Base-by-base conservation (phyloP, 2,113 vertebrate genomes). In the Phylloscopus trochiloides region DNA sequence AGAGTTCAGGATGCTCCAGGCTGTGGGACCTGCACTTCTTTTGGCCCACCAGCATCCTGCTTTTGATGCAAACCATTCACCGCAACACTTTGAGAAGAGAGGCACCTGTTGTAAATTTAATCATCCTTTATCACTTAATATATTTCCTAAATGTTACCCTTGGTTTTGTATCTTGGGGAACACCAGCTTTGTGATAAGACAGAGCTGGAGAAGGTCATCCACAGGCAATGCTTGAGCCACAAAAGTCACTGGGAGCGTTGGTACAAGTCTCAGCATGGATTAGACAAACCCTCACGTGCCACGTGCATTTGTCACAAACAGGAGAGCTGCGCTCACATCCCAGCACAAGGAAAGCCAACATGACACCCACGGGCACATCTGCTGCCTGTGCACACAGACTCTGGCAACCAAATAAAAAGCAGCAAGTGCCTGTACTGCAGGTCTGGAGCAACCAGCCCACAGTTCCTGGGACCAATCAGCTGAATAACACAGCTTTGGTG, bases 401-500 rank as follows among this genome's bases (percentile, higher is more conserved):
- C 8, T 28, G 22, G 47, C 72, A 87, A 32, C 18, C 36, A 48
- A 71, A 42, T 2, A 14, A 38, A 75, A 26, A 77, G 57, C 32
- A 90, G 43, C 2, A 0, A 52, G 66, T 17, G 58, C 38, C 59
- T 42, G 52, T 34, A 4, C 34, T 74, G 66, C 62, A 62, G 47
- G 45, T 10, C 6, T 5, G 25, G 25, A 80, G 20, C 34, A 72
- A 62, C 19, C 48, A n/a, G 57, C 34, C 61, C 32, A 54, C 0
- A 1, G 62, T 18, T 45, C 11, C 16, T 31, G 67, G 55, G 59
- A 52, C 25, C 17, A 3, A 14, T 2, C 51, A 50, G 24, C 72
- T 59, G 58, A 57, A 71, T 7, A 71, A 61, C 3, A 0, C 0
- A 0, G 32, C 47, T 43, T 57, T 43, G 9, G 70, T 25, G 31